Conservation (phyloP, 2,797 vertebrate species). For the Momotus momota region DNA sequence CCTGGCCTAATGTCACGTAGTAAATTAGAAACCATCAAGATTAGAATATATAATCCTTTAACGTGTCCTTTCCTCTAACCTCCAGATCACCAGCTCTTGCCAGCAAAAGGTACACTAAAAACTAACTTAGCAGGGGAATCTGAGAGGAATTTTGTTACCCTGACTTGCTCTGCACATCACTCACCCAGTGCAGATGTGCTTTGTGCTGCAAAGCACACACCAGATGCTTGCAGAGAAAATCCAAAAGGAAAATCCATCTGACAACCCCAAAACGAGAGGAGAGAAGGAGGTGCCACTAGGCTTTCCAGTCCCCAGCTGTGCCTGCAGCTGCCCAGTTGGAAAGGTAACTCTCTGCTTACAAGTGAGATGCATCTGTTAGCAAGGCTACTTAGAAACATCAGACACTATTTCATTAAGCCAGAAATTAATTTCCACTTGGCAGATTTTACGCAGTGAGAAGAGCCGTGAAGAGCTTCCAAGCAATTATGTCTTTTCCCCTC, state of each 20-base stretch:
- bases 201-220: not conserved
- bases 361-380: not conserved
- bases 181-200: not conserved
- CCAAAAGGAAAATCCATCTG: not conserved
- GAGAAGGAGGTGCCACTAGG: not conserved
- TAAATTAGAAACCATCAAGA: not conserved
- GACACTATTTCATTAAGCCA: not conserved
- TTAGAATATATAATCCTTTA: not conserved
- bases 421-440: conserved; percentile 1
- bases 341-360: not conserved
- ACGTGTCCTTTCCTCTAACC: not conserved
- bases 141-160: not conserved
- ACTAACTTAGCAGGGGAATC: not conserved
- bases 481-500: not conserved
- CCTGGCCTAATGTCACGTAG: accelerated
- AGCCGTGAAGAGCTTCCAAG: not conserved
- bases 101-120: not conserved
- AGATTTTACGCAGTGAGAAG: not conserved
- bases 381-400: not conserved
- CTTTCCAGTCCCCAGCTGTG: not conserved
- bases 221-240: not conserved
- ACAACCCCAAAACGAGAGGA: accelerated
- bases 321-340: not conserved
- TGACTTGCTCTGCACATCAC: not conserved
- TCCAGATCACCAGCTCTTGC: not conserved